Percentiles rank a stretch among this genome's conserved stretches.
Conservation (phyloP, 2,888 invertebrate genomes). For the Metallyticus violacea region DNA sequence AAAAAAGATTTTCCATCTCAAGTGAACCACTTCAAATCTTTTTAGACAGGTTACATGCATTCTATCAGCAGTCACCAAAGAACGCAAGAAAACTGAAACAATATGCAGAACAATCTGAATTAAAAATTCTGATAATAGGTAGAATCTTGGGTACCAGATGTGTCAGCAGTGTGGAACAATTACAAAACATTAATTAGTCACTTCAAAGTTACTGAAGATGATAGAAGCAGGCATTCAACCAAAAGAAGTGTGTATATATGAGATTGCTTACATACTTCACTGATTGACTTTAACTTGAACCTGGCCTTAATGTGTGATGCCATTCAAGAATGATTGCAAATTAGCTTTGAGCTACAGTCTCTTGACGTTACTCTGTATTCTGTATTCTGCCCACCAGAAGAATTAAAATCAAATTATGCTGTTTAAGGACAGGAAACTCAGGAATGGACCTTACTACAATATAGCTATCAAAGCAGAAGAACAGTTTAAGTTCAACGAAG, state of each 20-base stretch:
- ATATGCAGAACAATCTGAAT: conserved; percentile 17
- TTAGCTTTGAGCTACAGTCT: background rate
- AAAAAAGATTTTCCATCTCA: background rate
- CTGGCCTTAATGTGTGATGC: background rate
- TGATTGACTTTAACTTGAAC: background rate
- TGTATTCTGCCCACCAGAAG: background rate
- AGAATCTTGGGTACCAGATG: conserved; percentile 27
- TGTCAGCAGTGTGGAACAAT: conserved; percentile 28
- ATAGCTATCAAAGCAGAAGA: too few species aligned
- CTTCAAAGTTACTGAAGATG: background rate
- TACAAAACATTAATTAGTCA: conserved; percentile 18
- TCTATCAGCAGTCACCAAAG: conserved; percentile 30
- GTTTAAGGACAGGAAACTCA: background rate
- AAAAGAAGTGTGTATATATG: background rate
- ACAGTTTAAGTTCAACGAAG: too few species aligned
- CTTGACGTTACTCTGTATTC: background rate
- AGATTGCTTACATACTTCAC: background rate
- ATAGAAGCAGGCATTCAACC: too few species aligned
- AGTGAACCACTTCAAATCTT: conserved; percentile 31
- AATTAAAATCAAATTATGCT: background rate
- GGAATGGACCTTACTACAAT: too few species aligned
- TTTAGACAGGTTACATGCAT: conserved; percentile 31
- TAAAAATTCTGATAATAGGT: conserved; percentile 31
- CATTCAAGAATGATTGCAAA: background rate
- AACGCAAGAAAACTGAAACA: conserved; percentile 27